These are phyloP conservation scores for Lycia hirtaria DNA, from an alignment of 2,888 invertebrate genomes.

Conservation along the genomic window DNA sequence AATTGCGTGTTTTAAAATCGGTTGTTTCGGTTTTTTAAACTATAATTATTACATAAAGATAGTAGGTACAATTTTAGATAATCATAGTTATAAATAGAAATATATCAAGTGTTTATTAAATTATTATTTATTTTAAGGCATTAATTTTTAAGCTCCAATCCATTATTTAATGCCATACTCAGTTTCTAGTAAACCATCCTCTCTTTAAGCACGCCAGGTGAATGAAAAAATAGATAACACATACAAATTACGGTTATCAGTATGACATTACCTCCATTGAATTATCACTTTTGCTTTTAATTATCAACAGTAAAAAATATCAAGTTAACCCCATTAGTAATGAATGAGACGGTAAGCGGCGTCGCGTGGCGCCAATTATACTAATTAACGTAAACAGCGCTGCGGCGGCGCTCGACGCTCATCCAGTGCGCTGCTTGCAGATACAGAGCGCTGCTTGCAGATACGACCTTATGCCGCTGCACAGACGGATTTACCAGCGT, in stretches of 20 bases:
- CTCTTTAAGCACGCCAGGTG: too few relatives aligned
- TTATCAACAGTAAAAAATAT: slow-evolving; percentile 5
- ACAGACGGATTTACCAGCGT: slow-evolving; percentile 15
- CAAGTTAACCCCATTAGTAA: slow-evolving; percentile 16
- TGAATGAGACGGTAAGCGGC: slow-evolving; percentile 13
- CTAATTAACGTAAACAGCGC: slow-evolving; percentile 40
- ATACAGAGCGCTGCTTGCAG: not conserved
- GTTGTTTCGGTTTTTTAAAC: too few relatives aligned
- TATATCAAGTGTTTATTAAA: too few relatives aligned
- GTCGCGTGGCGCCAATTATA: slow-evolving; percentile 32
- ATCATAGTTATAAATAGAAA: too few relatives aligned
- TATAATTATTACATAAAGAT: too few relatives aligned
- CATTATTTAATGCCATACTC: too few relatives aligned
- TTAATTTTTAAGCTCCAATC: too few relatives aligned
- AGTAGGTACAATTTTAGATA: too few relatives aligned
- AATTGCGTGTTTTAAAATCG: too few relatives aligned
- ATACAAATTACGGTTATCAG: not conserved
- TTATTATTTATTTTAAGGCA: too few relatives aligned
- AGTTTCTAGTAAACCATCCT: too few relatives aligned
- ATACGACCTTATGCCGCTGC: slow-evolving; percentile 5
- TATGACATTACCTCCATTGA: not conserved
- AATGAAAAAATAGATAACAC: not conserved
- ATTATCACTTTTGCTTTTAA: slow-evolving; percentile 11
- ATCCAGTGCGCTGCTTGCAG: not conserved
- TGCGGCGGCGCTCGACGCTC: slow-evolving; percentile 11